These are phyloP conservation scores for Periplaneta americana DNA, from an alignment of 1,140 invertebrate species.

Conservation along the genomic window DNA sequence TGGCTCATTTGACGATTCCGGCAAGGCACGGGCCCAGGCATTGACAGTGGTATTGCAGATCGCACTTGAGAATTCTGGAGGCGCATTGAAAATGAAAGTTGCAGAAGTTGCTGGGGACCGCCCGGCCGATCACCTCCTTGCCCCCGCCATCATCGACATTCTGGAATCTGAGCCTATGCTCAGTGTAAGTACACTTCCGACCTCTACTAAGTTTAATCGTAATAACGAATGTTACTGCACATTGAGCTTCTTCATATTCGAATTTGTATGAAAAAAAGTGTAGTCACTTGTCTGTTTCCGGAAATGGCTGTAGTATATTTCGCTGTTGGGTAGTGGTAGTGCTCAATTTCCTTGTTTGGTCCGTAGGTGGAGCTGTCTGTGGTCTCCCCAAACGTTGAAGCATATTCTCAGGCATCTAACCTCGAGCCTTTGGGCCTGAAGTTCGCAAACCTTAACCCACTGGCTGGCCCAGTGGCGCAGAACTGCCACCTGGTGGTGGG, in stretches of 20 bases:
- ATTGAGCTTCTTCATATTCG: no score
- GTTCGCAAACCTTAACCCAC: constrained; percentile 46
- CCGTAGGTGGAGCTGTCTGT: constrained; percentile 36
- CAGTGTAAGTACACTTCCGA: constrained; percentile 44
- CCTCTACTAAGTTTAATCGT: constrained; percentile 31
- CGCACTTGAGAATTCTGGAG: constrained; percentile 71
- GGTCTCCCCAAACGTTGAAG: constrained; percentile 33
- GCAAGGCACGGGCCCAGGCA: constrained; percentile 38
- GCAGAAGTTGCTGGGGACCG: constrained; percentile 64
- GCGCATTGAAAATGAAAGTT: constrained; percentile 67
- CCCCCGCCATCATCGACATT: constrained; percentile 48
- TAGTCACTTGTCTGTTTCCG: no score
- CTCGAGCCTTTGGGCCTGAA: constrained; percentile 51
- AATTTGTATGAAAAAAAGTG: no score
- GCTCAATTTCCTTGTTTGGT: background rate
- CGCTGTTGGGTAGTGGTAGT: no score
- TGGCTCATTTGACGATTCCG: background rate
- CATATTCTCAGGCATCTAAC: constrained; percentile 32
- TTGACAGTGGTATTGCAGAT: constrained; percentile 62
- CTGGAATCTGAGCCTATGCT: constrained; percentile 61
- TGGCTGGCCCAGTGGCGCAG: constrained; percentile 44
- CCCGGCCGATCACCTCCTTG: constrained; percentile 54
- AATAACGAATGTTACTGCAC: no score
- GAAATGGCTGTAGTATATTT: no score
- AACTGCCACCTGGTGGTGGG: constrained; percentile 60